Conservation (phyloP, 2,888 invertebrate genomes). For the Zhuqinia jingwanae region DNA sequence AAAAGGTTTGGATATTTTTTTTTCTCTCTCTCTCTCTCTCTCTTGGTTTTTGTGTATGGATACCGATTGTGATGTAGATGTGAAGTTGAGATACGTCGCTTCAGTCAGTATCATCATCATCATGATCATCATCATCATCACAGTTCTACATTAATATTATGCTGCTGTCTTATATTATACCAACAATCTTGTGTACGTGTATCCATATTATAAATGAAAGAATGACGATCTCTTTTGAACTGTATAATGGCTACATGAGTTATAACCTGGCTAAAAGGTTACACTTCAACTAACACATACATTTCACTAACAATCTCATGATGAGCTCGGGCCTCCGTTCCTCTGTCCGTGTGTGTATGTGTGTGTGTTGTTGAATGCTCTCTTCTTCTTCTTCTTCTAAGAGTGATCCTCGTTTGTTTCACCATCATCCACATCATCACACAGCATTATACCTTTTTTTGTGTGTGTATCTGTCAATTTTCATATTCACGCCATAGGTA, state of each 20-base stretch:
- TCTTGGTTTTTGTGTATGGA: slow-evolving; percentile 49
- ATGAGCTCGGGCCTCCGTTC: slow-evolving; percentile 58
- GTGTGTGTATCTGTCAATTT: slow-evolving; percentile 43
- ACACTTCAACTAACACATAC: slow-evolving; percentile 74
- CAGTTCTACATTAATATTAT: slow-evolving; percentile 13
- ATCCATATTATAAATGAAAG: neutral
- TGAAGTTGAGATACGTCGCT: slow-evolving; percentile 37
- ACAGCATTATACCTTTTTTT: slow-evolving; percentile 15
- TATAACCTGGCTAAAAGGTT: slow-evolving; percentile 73
- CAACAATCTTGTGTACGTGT: neutral
- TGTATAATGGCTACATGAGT: slow-evolving; percentile 71
- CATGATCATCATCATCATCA: slow-evolving; percentile 8
- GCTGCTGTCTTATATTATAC: slow-evolving; percentile 1
- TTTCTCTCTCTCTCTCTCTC: too few relatives aligned
- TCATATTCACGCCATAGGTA: slow-evolving; percentile 57
- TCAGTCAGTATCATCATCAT: slow-evolving; percentile 24
- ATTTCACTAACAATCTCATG: slow-evolving; percentile 71
- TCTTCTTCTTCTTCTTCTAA: slow-evolving; percentile 6
- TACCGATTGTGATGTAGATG: slow-evolving; percentile 54
- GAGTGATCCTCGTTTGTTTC: slow-evolving; percentile 56
- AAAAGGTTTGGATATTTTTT: slow-evolving; percentile 61
- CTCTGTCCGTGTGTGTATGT: slow-evolving; percentile 33
- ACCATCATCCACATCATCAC: slow-evolving; percentile 46
- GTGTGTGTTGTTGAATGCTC: slow-evolving; percentile 1
- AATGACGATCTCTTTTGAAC: slow-evolving; percentile 67